A percentile compares a stretch with the other conserved stretches of the same genome.
Evolutionary conservation across 1,140 invertebrate genomes (phyloP).

Genomic region (Nilaparvata lugens): DNA sequence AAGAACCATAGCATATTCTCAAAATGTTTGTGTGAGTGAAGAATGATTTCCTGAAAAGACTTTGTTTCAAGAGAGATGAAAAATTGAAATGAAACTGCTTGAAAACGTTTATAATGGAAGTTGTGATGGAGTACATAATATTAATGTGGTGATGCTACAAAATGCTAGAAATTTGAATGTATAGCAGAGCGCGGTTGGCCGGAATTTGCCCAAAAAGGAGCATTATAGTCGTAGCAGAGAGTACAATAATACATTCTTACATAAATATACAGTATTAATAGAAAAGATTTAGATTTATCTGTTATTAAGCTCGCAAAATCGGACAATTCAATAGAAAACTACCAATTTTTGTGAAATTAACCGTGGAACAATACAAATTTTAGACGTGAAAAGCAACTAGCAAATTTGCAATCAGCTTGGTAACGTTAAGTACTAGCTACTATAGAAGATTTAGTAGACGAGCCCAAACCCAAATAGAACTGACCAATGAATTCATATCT

Average conservation of each 20-base stretch:
- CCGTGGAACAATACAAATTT: constrained; percentile 5
- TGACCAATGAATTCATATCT: too few relatives aligned
- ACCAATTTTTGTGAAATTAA: not conserved
- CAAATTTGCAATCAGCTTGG: too few relatives aligned
- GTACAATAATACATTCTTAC: constrained; percentile 11
- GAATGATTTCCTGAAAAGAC: constrained; percentile 2
- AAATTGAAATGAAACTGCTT: constrained; percentile 1
- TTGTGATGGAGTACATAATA: constrained; percentile 2
- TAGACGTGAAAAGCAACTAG: not conserved
- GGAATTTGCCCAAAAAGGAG: constrained; percentile 4
- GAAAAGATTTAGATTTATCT: constrained; percentile 10
- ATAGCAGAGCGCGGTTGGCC: constrained; percentile 7
- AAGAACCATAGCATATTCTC: not conserved
- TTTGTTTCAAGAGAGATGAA: not conserved
- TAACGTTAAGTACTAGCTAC: too few relatives aligned
- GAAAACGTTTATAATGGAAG: constrained; percentile 2
- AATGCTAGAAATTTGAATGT: not conserved
- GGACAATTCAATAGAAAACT: constrained; percentile 11
- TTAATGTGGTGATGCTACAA: not conserved
- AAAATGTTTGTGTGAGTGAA: not conserved
- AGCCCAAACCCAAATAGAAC: too few relatives aligned
- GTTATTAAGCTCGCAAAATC: constrained; percentile 15
- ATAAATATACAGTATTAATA: constrained; percentile 14
- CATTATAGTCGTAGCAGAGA: constrained; percentile 2
- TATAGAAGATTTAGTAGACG: too few relatives aligned